Evolutionary conservation across 2,888 invertebrate genomes (phyloP).

Genomic region (Eristalis pertinax): DNA sequence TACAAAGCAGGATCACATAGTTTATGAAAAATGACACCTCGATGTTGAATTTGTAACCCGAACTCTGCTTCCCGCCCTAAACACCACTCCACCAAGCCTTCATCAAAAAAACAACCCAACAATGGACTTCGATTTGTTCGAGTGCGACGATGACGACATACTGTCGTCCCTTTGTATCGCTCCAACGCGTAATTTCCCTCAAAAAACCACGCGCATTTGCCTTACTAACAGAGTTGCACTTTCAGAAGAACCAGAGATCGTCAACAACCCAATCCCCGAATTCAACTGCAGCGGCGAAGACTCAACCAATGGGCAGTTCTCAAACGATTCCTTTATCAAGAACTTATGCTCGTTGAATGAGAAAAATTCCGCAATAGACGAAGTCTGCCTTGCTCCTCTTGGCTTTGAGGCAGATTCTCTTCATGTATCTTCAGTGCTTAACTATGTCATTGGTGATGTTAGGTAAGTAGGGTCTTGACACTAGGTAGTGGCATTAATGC

Average conservation of each 20-base stretch:
- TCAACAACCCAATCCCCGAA: slow-evolving; percentile 75
- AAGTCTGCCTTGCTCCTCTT: slow-evolving; percentile 73
- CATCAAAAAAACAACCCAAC: not conserved
- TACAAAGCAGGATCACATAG: too few species aligned
- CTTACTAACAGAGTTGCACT: not conserved
- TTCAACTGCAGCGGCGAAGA: slow-evolving; percentile 79
- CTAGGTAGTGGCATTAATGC: too few species aligned
- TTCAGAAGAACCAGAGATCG: slow-evolving; percentile 53
- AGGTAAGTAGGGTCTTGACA: too few species aligned
- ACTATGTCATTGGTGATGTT: slow-evolving; percentile 76
- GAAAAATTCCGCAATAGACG: slow-evolving; percentile 51
- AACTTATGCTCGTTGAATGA: slow-evolving; percentile 74
- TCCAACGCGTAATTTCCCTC: slow-evolving; percentile 74
- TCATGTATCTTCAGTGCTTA: slow-evolving; percentile 67
- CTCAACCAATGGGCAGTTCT: slow-evolving; percentile 75
- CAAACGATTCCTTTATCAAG: slow-evolving; percentile 76
- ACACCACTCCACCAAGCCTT: too few species aligned
- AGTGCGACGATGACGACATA: slow-evolving; percentile 79
- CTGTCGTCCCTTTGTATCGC: slow-evolving; percentile 76
- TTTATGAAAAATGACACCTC: too few species aligned
- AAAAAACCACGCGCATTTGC: not conserved
- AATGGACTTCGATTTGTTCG: slow-evolving; percentile 81
- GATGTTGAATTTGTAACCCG: too few species aligned
- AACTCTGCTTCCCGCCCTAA: too few species aligned
- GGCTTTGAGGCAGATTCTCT: slow-evolving; percentile 75